Evolutionary conservation across 1,140 invertebrate species (phyloP), one percentile per base, ranked within the genome.

Genomic region (Nasonia giraulti): DNA sequence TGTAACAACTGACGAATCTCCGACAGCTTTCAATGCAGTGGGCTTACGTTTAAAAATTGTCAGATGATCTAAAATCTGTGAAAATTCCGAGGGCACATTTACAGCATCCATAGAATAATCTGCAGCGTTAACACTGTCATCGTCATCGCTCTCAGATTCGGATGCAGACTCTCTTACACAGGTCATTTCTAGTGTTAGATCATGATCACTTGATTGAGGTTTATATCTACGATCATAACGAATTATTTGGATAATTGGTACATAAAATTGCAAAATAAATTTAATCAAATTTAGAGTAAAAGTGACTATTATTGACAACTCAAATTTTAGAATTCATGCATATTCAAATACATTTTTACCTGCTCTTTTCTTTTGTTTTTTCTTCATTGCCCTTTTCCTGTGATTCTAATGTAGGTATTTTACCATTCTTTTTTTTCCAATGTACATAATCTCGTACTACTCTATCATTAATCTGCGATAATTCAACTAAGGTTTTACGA

Each of bases 151-250:
- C 5, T 91, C 89, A 0, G 78, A 27, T 7, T 91, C 91, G 0
- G 90, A 87, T 11, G 89, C 91, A 0, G 91, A 92, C 8, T 92
- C 91, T 47, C 90, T 89, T 0, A 77, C 80, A n/a, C 92, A 93
- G 4, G 44, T 86, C 92, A 93, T 92, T 17, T 93, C 91, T 17
- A 93, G 80, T 0, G 90, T 66, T 55, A 90, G 12, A 2, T 89
- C 87, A 78, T 78, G 12, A 14, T 50, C 37, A 4, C 27, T 33
- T 74, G 37, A 17, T 74, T 74, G 71, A 33, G 27, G 0, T 37
- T 74, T 74, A 20, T 44, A 0, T 2, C 33, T 74, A 20, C 37
- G 10, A 33, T 37, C 17, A 17, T n/a, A 74, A 44, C 0, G 44
- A 33, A 37, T 23, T 23, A 68, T 27, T n/a, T 50, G 14, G 3